Percentiles rank a stretch among this genome's conserved stretches.
Conservation (phyloP, 1,140 invertebrate genomes). For the Drosophila sp. region DNA sequence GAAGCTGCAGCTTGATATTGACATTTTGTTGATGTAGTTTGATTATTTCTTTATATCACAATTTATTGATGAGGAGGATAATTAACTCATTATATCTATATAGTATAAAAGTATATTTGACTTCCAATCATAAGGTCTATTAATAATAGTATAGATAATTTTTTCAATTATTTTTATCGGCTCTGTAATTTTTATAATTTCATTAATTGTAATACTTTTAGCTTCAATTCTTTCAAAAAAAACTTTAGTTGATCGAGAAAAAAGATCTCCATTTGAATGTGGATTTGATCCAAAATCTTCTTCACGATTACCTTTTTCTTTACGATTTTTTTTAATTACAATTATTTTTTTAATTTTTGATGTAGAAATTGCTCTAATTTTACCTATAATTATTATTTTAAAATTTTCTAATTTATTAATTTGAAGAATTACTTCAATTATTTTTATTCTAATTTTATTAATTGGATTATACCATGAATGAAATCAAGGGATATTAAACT, state of each 20-base stretch:
- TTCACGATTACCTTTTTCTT: constrained; percentile 85
- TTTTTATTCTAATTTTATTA: constrained; percentile 85
- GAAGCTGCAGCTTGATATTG: constrained; percentile 89
- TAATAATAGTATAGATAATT: constrained; percentile 55
- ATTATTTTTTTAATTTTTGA: constrained; percentile 87
- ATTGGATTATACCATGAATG: constrained; percentile 84
- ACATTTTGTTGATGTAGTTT: constrained; percentile 90
- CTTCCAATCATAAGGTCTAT: constrained; percentile 60
- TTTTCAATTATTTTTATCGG: constrained; percentile 30
- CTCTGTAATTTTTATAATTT: constrained; percentile 75
- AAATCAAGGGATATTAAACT: constrained; percentile 86
- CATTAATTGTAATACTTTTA: constrained; percentile 84
- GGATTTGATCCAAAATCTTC: constrained; percentile 86
- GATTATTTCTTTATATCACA: constrained; percentile 88
- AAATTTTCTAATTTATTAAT: constrained; percentile 76
- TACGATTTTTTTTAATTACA: constrained; percentile 86
- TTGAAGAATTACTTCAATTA: constrained; percentile 82
- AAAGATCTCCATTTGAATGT: constrained; percentile 86
- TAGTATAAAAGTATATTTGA: constrained; percentile 88
- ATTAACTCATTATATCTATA: constrained; percentile 84
- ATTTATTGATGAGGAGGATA: constrained; percentile 87
- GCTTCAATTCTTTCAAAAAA: constrained; percentile 84
- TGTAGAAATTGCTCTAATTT: constrained; percentile 83
- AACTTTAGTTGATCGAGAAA: constrained; percentile 84
- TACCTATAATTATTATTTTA: constrained; percentile 57